Percentiles rank a stretch among this genome's conserved stretches.
Evolutionary conservation across 2,888 invertebrate species (phyloP).

Genomic region (Spatulosminthurus flaviceps): DNA sequence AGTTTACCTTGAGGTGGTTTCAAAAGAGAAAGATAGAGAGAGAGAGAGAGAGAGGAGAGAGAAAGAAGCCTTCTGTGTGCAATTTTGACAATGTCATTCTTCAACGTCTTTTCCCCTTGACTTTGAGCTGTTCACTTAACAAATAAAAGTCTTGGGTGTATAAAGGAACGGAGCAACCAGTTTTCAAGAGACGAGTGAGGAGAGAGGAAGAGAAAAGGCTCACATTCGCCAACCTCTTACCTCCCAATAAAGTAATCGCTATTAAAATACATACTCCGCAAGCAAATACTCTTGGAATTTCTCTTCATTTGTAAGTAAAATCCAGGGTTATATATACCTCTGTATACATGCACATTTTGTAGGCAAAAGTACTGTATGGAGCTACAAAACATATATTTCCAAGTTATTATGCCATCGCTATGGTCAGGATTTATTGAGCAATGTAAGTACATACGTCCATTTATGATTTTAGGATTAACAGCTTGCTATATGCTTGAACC

Average conservation of each 20-base stretch:
- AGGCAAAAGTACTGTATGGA: too few relatives aligned
- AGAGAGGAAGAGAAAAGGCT: background rate
- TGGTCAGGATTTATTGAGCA: too few relatives aligned
- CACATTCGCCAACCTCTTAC: too few relatives aligned
- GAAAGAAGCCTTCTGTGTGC: slow-evolving; percentile 2
- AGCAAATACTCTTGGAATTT: background rate
- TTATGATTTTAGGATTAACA: too few relatives aligned
- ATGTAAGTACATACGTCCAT: background rate
- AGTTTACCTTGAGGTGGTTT: slow-evolving; percentile 14
- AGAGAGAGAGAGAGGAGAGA: slow-evolving; percentile 11
- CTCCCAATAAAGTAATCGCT: too few relatives aligned
- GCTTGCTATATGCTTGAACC: too few relatives aligned
- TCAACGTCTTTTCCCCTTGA: slow-evolving; percentile 10
- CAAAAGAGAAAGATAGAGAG: background rate
- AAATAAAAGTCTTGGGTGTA: slow-evolving; percentile 3
- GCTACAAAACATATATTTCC: too few relatives aligned
- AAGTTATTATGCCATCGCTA: too few relatives aligned
- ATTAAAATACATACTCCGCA: background rate
- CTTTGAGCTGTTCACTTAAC: slow-evolving; percentile 7
- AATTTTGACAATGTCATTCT: slow-evolving; percentile 13
- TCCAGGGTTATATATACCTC: too few relatives aligned
- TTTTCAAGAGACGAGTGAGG: background rate
- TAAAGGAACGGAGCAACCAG: background rate
- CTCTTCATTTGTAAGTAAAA: background rate
- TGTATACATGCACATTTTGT: too few relatives aligned